These are phyloP conservation scores for Sipha maydis DNA, from an alignment of 2,888 invertebrate species.

Conservation along the genomic window DNA sequence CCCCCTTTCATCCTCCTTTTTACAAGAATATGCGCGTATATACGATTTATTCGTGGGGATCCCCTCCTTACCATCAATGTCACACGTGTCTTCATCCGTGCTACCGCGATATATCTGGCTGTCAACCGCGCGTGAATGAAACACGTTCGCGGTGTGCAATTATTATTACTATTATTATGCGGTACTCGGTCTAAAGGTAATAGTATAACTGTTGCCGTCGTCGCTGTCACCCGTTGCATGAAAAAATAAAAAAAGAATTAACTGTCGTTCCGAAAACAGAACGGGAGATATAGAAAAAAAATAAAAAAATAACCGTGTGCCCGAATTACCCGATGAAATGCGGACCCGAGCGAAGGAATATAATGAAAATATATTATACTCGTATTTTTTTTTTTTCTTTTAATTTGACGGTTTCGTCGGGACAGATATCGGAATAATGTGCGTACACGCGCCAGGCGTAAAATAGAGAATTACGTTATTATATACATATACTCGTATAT, in stretches of 20 bases:
- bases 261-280: background rate
- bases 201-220: background rate
- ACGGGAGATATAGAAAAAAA: background rate
- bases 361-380: background rate
- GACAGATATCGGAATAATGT: background rate
- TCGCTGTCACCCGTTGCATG: background rate
- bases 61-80: background rate
- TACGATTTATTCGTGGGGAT: too few relatives aligned
- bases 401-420: background rate
- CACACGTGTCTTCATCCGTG: too few relatives aligned
- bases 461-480: background rate
- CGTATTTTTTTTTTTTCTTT: background rate
- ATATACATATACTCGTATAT: too few relatives aligned
- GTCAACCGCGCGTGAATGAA: constrained; percentile 26
- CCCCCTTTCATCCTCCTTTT: too few relatives aligned
- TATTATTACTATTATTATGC: background rate
- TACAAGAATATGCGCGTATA: too few relatives aligned
- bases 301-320: background rate
- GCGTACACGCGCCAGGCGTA: background rate
- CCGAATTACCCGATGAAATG: background rate
- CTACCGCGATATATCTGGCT: background rate
- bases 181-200: too few relatives aligned
- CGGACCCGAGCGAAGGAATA: background rate
- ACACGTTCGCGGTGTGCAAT: constrained; percentile 44
- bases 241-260: background rate